These are phyloP conservation scores for Drosophila pachea DNA, from an alignment of 1,140 invertebrate genomes.

Conservation along the genomic window DNA sequence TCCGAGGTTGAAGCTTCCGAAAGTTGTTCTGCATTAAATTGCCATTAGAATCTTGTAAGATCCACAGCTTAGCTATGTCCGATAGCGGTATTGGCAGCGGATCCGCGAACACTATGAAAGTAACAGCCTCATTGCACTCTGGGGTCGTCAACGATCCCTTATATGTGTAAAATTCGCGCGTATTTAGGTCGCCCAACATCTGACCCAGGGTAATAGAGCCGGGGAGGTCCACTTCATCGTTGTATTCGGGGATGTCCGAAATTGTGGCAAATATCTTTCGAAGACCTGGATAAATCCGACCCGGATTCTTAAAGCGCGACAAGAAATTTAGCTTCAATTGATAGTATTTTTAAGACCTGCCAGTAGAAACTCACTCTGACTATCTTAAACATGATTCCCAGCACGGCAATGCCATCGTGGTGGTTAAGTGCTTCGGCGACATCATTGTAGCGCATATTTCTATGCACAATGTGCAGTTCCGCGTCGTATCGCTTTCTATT, in stretches of 20 bases:
- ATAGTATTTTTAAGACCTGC: neutral
- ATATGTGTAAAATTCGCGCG: conserved; percentile 88
- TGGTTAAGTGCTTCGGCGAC: conserved; percentile 44
- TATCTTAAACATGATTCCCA: conserved; percentile 64
- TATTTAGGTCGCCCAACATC: conserved; percentile 80
- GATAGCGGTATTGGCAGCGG: conserved; percentile 86
- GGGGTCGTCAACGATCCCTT: conserved; percentile 93
- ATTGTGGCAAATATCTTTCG: conserved; percentile 39
- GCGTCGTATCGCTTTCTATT: conserved; percentile 51
- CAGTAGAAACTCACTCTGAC: conserved; percentile 35
- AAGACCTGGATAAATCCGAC: conserved; percentile 47
- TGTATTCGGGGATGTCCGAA: conserved; percentile 33
- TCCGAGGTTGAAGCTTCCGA: conserved; percentile 73
- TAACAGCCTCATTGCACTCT: conserved; percentile 92
- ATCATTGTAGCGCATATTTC: conserved; percentile 48
- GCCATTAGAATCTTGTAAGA: conserved; percentile 33
- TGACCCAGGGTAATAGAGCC: conserved; percentile 79
- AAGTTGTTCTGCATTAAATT: conserved; percentile 50
- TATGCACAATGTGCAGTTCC: conserved; percentile 73
- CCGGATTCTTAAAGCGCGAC: conserved; percentile 24
- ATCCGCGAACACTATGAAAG: conserved; percentile 93
- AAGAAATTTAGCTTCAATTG: neutral
- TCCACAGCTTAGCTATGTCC: conserved; percentile 81
- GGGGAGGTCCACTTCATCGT: conserved; percentile 8
- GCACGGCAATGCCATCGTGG: conserved; percentile 59